Evolutionary conservation across 2,797 vertebrate genomes (phyloP), one percentile per base, ranked within the genome.

Genomic region (Liparis tanakae): DNA sequence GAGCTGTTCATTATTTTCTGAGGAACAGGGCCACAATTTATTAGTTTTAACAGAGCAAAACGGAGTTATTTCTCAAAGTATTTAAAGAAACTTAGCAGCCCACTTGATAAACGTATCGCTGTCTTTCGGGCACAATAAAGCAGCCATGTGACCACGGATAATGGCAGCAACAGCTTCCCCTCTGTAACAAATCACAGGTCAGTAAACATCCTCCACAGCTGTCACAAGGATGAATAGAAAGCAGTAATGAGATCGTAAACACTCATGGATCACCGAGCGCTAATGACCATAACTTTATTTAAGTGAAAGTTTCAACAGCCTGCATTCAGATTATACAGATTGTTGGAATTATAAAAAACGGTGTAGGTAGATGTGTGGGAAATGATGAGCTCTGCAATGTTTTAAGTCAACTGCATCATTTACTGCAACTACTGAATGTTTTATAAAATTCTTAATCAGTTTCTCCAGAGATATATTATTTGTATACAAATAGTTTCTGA

Each of bases 181-280:
- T 59, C 67, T 12, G 69, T 59, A 72, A 79, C 78, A 80, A 69
- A 87, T 76, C 80, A 68, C 65, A 80, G 87, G 83, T 88, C 87
- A 83, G 83, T 87, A 75, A 84, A 80, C 70, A 80, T 69, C 70
- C 66, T 79, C 62, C 67, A 58, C 65, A 76, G 81, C 74, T 85
- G 82, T 84, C 81, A 75, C 59, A 50, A 44, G 71, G 67, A 85
- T 78, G 69, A 88, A 84, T 80, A 84, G 83, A 88, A 14, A 44
- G 13, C 73, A 69, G 79, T 88, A 89, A 91, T 89, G 78, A 87
- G 81, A 33, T 72, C 13, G 2, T 69, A 72, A 87, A 86, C 72
- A 64, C 58, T 67, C 65, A 58, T 17, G 59, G 79, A 88, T 80
- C 74, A 87, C 68, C 64, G 43, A 20, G 63, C 39, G 5, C 81